Percentiles rank a stretch among this genome's conserved stretches.
These are phyloP conservation scores for Epirrhoe tristata DNA, from an alignment of 2,888 invertebrate genomes.

Conservation along the genomic window DNA sequence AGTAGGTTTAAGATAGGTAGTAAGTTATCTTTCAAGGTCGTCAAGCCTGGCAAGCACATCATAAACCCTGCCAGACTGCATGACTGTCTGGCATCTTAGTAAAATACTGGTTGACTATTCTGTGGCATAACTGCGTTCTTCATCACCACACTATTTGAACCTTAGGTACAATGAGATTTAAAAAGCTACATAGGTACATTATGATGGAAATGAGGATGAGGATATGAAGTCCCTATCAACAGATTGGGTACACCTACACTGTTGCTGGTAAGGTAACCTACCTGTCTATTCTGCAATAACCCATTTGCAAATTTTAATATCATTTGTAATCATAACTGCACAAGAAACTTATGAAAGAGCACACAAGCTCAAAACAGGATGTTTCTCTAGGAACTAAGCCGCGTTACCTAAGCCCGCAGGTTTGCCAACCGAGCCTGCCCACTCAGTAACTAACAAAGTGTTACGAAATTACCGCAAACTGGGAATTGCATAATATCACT, in stretches of 20 bases:
- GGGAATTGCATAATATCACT: constrained; percentile 51
- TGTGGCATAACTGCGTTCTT: not conserved
- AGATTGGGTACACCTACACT: not conserved
- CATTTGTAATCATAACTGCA: constrained; percentile 9
- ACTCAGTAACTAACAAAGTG: constrained; percentile 54
- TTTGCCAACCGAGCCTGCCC: constrained; percentile 61
- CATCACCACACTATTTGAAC: not conserved
- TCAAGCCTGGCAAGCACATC: not conserved
- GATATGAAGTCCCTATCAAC: too few relatives aligned
- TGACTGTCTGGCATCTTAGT: not conserved
- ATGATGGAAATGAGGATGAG: too few relatives aligned
- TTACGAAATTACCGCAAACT: constrained; percentile 66
- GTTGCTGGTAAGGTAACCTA: too few relatives aligned
- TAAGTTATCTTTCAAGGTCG: not conserved
- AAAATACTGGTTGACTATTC: not conserved
- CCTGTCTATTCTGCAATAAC: constrained; percentile 3
- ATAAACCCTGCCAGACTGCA: not conserved
- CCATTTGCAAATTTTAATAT: constrained; percentile 15
- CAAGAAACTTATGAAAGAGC: constrained; percentile 52
- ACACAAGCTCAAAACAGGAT: constrained; percentile 63
- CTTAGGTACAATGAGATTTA: too few relatives aligned
- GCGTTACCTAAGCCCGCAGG: constrained; percentile 73
- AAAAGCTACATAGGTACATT: too few relatives aligned
- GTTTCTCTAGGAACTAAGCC: constrained; percentile 75
- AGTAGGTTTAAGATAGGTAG: too few relatives aligned